Base-by-base conservation (phyloP, 2,888 invertebrate species). In the Drosophila monieri region DNA sequence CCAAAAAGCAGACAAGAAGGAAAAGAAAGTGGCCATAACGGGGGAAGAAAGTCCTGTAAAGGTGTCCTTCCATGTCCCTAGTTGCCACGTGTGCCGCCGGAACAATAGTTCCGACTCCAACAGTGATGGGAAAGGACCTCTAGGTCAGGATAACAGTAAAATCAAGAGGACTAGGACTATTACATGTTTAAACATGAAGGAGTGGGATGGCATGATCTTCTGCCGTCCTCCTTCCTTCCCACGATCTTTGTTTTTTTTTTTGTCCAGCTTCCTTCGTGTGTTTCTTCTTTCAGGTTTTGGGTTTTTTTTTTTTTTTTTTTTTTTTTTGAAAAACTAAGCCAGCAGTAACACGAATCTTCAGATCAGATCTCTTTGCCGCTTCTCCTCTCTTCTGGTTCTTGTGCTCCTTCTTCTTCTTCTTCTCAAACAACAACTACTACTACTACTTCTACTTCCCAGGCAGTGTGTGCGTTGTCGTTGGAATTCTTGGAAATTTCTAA, bases 401-500 rank as follows among this genome's bases (percentile, higher is more conserved):
- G 52, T n/a, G 25, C 12, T 46, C 6, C 53, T 12, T 60, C 4
- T 60, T 4, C 60, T 46, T 9, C 53, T 12, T 60, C 4, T 60
- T 4, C 60, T n/a, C 14, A 9, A 9, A 27, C 27, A 27, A 27
- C 27, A 9, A 27, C 27, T 9, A 27, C 18, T 52, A 35, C 41
- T 12, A 21, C 23, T 49, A 35, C 37, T 56, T 56, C 23, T 47
- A 37, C 30, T 15, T 55, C 6, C 32, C 32, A 32, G 32, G 32
- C 32, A n/a, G 35, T 74, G 59, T 75, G 46, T 68, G 57, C 61
- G 74, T 64, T 75, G 85, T 83, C 78, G 80, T 54, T 78, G 67
- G 47, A 73, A 60, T 81, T 81, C 81, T 81, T 69, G 86, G 81
- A 85, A 81, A 81, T 81, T 85, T 85, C 81, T 81, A 85, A 81